These are phyloP conservation scores for Gobiocypris rarus DNA, from an alignment of 2,113 vertebrate genomes.

Conservation along the genomic window DNA sequence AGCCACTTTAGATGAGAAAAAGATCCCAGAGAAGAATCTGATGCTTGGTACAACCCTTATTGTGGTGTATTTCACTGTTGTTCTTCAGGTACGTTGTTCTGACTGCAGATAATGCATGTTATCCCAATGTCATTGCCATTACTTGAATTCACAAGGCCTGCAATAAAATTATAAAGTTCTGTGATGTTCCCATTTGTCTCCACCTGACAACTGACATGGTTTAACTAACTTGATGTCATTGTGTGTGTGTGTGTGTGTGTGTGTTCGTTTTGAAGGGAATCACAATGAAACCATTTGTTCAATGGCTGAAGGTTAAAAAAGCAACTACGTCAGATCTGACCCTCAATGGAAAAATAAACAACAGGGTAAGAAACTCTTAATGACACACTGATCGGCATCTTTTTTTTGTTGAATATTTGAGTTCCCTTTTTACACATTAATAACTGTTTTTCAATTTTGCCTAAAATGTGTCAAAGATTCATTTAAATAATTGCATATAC, in stretches of 20 bases:
- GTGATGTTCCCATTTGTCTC: background rate
- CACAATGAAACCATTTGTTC: constrained; percentile 95
- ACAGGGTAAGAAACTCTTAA: constrained; percentile 77
- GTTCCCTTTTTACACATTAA: background rate
- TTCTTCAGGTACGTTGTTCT: constrained; percentile 85
- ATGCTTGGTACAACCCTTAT: constrained; percentile 93
- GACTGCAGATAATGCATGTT: background rate
- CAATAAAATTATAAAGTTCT: background rate
- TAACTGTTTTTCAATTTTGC: background rate
- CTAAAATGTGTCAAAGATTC: too few relatives aligned
- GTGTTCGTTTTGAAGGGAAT: constrained; percentile 79
- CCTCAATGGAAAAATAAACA: constrained; percentile 89
- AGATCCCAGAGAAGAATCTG: constrained; percentile 84
- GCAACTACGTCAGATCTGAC: constrained; percentile 78
- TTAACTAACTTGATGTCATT: background rate
- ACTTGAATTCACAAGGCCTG: background rate
- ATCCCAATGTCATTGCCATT: too few relatives aligned
- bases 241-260: constrained; percentile 2
- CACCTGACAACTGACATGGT: background rate
- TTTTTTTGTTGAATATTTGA: background rate
- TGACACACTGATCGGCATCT: background rate
- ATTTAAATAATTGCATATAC: too few relatives aligned
- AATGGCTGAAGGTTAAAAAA: constrained; percentile 92
- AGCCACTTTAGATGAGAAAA: constrained; percentile 73
- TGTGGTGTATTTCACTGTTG: constrained; percentile 95